Evolutionary conservation across 2,888 invertebrate species (phyloP), one percentile per base, ranked within the genome.

Genomic region (Neoitamus cyanurus): DNA sequence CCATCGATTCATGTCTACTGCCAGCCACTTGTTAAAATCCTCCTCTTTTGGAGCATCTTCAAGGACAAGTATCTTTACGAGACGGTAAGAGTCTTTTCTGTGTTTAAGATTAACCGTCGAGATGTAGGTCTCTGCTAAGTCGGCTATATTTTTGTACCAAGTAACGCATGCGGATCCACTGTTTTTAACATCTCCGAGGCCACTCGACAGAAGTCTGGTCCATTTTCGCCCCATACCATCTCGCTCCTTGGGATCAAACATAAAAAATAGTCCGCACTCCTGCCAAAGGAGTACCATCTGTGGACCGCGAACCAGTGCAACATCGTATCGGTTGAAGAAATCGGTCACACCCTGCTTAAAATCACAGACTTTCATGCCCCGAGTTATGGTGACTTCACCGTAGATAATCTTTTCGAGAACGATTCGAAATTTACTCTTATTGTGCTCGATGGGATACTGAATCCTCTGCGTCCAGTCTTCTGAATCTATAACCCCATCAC

Each of bases 181-280:
- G 37, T 9, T 75, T 48, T 15, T 70, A 72, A n/a, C 4, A 11
- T 46, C 34, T 15, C 46, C 42, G 3, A 72, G 70, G 7, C 15
- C 83, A n/a, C 15, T 85, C 0, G 87, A 85, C 15, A 86, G 84
- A 15, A 85, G 46, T 80, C 78, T 84, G 4, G 87, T 87, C 87
- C 87, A 88, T 73, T 88, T 87, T 37, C 87, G 80, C 0, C 88
- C 87, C 13, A 87, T 46, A 3, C 87, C 86, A 85, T 92, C 91
- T 48, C 92, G 86, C 87, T 90, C 91, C 86, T 92, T 91, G 0
- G 92, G 91, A 88, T 92, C 92, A 85, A 92, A 92, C 90, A 92
- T 91, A 86, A 90, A 92, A 85, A 88, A 92, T 2, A 88, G 73
- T 5, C 88, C 89, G 82, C 90, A 90, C 86, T 92, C 92, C 3